A percentile compares a stretch with the other conserved stretches of the same genome.
phyloP scores from a whole-genome alignment of 2,113 vertebrate species.

The Thalassarche chlororhynchos region DNA sequence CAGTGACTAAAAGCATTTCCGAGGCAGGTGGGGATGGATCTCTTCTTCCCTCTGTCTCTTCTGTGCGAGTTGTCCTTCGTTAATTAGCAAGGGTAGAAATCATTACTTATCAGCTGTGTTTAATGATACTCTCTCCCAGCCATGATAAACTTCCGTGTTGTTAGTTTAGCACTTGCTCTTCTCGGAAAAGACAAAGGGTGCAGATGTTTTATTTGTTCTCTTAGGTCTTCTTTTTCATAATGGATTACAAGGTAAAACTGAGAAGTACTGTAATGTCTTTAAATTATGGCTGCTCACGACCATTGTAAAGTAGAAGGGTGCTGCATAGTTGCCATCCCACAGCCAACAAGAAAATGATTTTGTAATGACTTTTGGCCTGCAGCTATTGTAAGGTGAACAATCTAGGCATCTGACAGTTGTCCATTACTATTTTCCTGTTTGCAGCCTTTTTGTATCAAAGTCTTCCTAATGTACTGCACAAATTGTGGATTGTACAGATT shows the following conservation, averaged over 20 bases:
- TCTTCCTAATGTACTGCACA: constrained; percentile 98
- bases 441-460: constrained; percentile 90
- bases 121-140: background rate
- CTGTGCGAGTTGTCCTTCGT: background rate
- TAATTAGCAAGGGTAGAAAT: background rate
- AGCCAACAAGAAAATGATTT: constrained; percentile 61
- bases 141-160: background rate
- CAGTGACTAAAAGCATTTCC: constrained; percentile 57
- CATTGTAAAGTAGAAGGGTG: constrained; percentile 54
- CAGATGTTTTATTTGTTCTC: constrained; percentile 28
- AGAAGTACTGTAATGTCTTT: constrained; percentile 81
- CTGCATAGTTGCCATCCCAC: constrained; percentile 32
- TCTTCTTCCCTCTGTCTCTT: constrained; percentile 8
- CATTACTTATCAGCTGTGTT: background rate
- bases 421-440: constrained; percentile 78
- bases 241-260: constrained; percentile 73
- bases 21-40: constrained; percentile 3
- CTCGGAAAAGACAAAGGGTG: constrained; percentile 65
- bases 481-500: constrained; percentile 97
- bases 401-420: constrained; percentile 71
- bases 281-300: constrained; percentile 66
- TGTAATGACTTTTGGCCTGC: constrained; percentile 62
- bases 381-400: constrained; percentile 69
- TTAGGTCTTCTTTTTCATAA: constrained; percentile 20
- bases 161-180: background rate